Percentiles rank a stretch among this genome's conserved stretches.
These are phyloP conservation scores for Crematogaster levior DNA, from an alignment of 2,888 invertebrate genomes.

Conservation along the genomic window DNA sequence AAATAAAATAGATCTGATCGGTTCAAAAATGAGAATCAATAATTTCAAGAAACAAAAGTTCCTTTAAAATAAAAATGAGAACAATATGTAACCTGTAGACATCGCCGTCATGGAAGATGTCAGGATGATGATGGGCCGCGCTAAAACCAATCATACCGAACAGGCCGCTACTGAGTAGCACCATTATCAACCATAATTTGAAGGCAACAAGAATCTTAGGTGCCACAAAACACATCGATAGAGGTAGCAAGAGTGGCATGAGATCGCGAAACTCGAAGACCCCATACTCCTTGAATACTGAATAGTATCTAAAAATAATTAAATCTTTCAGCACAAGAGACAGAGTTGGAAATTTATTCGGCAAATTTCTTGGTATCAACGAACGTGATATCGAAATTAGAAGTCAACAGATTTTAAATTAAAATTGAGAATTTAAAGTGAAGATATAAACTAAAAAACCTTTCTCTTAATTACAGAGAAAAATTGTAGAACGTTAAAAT, in stretches of 20 bases:
- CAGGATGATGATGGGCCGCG: constrained; percentile 93
- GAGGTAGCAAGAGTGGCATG: constrained; percentile 84
- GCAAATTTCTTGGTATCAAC: neutral
- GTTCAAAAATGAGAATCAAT: neutral
- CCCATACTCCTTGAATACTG: constrained; percentile 61
- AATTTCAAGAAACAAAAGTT: neutral
- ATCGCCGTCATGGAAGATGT: constrained; percentile 93
- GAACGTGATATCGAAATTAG: neutral
- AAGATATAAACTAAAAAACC: neutral
- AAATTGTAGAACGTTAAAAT: neutral
- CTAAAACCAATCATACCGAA: constrained; percentile 90
- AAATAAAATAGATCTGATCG: neutral
- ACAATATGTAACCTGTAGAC: constrained; percentile 86
- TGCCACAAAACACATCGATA: constrained; percentile 84
- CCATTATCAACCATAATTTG: constrained; percentile 87
- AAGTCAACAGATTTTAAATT: neutral
- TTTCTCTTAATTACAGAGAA: neutral
- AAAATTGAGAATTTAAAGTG: neutral
- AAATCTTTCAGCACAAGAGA: neutral
- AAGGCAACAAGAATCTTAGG: constrained; percentile 82
- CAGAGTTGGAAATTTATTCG: neutral
- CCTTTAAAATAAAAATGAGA: neutral
- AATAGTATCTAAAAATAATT: constrained; percentile 75
- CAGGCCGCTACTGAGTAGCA: constrained; percentile 87
- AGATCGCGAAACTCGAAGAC: constrained; percentile 77